phyloP scores from a whole-genome alignment of 1,140 invertebrate genomes.

The Euglossa dilemma region DNA sequence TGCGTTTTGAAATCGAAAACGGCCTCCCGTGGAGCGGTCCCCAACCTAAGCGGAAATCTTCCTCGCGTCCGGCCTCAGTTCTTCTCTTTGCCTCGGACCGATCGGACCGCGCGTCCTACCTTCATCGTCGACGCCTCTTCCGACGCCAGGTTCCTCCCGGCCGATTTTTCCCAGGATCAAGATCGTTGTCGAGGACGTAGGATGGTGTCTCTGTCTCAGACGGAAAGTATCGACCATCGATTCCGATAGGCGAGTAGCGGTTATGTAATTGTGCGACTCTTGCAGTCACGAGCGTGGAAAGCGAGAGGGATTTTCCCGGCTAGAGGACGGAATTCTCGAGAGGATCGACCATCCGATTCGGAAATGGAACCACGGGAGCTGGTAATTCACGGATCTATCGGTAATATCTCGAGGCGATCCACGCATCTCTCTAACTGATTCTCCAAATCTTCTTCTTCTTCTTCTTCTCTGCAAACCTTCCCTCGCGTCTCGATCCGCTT shows the following conservation, averaged over 20 bases:
- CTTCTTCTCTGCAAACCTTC: too few relatives aligned
- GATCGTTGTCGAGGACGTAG: too few relatives aligned
- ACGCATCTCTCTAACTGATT: background rate
- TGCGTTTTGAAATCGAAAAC: conserved; percentile 65
- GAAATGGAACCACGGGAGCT: background rate
- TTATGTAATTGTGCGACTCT: conserved; percentile 1
- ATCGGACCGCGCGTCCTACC: background rate
- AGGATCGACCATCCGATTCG: background rate
- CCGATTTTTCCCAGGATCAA: background rate
- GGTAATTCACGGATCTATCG: too few relatives aligned
- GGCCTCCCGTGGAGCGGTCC: conserved; percentile 47
- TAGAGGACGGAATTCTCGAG: background rate
- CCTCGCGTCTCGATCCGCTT: background rate
- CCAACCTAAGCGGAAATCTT: conserved; percentile 49
- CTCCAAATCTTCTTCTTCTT: background rate
- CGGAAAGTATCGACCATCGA: conserved; percentile 4
- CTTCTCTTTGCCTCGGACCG: conserved; percentile 24
- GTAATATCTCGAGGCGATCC: too few relatives aligned
- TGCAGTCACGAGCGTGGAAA: background rate
- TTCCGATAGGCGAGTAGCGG: too few relatives aligned
- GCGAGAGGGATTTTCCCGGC: background rate
- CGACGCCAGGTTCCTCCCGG: background rate
- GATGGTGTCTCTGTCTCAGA: too few relatives aligned
- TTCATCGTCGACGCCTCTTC: background rate
- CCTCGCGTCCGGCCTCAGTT: conserved; percentile 42